Base-by-base conservation (phyloP, 2,797 vertebrate genomes). In the Silurus lanzhouensis region DNA sequence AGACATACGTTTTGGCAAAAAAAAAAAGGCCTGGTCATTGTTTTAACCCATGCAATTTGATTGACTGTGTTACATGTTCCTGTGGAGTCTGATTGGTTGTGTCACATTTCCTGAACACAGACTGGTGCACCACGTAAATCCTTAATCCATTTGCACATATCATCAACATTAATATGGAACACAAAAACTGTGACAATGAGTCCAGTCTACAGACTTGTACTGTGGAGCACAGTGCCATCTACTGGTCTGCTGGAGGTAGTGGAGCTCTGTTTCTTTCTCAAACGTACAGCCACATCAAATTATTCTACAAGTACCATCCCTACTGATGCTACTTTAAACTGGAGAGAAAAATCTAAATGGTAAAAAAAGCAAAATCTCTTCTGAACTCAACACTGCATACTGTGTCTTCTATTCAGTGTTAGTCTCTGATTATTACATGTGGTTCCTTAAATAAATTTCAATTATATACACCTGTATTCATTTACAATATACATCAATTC, bases 31-130 rank as follows among this genome's bases (percentile, higher is more conserved):
- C 89, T 86, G 86, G 89, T 88, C 90, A 90, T 91, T 90, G 88
- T 93, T 93, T 93, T 88, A 92, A 75, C 92, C 92, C 89, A 76
- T 88, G 88, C 89, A 90, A 88, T 86, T 89, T 86, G 85, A 89
- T 85, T 87, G 86, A 85, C 87, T 83, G 90, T 83, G 74, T 90
- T 90, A 90, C 89, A 88, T 79, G 38, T 80, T 64, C 14, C 86
- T 89, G 88, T 90, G 87, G 81, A 87, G 63, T 87, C 88, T 82
- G 81, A 88, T 86, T 89, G 85, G 86, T 89, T 87, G 90, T 79
- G 88, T 92, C 88, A 91, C 85, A 85, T 77, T 58, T 72, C 85
- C 85, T 89, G 88, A 93, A 89, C 91, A 90, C 90, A 90, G 86
- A 87, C 38, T 88, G 84, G 87, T 88, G 88, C 89, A 86, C 81